These are phyloP conservation scores for Caenorhabditis auriculariae DNA, from an alignment of 2,888 invertebrate genomes.

Conservation along the genomic window DNA sequence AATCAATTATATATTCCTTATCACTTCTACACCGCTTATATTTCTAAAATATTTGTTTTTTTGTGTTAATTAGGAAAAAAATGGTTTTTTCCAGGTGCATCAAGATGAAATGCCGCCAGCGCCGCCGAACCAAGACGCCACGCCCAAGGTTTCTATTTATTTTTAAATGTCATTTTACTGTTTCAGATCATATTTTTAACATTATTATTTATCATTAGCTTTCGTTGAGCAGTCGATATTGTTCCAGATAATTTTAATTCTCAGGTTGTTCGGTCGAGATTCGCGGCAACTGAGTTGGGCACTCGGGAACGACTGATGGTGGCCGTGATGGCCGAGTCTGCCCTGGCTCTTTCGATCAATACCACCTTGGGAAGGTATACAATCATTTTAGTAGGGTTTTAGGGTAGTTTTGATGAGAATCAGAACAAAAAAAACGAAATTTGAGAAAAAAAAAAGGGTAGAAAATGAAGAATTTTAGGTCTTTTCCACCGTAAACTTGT, in stretches of 20 bases:
- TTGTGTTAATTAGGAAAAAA: not conserved
- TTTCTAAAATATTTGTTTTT: not conserved
- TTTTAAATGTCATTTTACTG: no score
- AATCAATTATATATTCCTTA: no score
- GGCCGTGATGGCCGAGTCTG: slow-evolving; percentile 77
- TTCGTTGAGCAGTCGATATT: not conserved
- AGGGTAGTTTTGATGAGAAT: slow-evolving; percentile 74
- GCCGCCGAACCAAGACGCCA: slow-evolving; percentile 26
- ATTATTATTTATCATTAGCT: not conserved
- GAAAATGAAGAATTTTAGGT: not conserved
- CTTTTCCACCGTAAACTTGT: not conserved
- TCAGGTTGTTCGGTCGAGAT: slow-evolving; percentile 75
- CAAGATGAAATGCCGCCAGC: slow-evolving; percentile 26
- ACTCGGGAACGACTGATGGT: slow-evolving; percentile 85
- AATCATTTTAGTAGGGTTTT: slow-evolving; percentile 78
- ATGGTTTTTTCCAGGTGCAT: slow-evolving; percentile 12
- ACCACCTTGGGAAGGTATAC: slow-evolving; percentile 80
- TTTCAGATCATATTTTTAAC: not conserved
- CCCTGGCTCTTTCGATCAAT: slow-evolving; percentile 81
- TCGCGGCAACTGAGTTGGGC: slow-evolving; percentile 91
- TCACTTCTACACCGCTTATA: no score
- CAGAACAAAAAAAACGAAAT: not conserved
- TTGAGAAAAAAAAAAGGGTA: not conserved
- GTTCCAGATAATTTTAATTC: no score
- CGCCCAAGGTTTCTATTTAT: slow-evolving; percentile 12